Conservation (phyloP, 2,888 invertebrate genomes). For the Strigamia maritima region DNA sequence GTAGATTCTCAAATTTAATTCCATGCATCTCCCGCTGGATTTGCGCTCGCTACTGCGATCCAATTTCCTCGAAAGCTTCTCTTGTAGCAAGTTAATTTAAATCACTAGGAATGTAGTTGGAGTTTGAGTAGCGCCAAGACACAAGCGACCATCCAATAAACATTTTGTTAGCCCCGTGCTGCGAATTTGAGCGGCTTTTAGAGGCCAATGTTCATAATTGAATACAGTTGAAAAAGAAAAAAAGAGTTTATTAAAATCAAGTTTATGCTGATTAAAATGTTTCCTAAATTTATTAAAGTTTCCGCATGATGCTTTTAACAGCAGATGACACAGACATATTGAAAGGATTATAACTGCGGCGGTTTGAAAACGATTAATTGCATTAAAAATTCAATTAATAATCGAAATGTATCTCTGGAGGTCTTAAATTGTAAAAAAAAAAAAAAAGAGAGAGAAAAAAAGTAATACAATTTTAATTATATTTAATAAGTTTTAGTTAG, state of each 20-base stretch:
- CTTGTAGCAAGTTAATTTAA: not conserved
- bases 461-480: no score
- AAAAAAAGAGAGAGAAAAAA: no score
- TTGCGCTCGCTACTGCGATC: not conserved
- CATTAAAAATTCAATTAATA: no score
- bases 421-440: no score
- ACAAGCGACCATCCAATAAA: not conserved
- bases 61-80: not conserved
- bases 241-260: not conserved
- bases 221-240: not conserved
- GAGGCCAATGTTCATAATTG: not conserved
- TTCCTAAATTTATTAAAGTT: not conserved
- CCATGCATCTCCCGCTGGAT: not conserved
- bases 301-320: not conserved
- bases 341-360: no score
- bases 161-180: not conserved
- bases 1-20: not conserved
- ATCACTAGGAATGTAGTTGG: not conserved
- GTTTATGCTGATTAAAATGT: not conserved
- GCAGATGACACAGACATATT: not conserved
- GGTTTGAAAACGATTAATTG: no score
- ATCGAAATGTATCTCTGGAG: no score
- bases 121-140: not conserved
- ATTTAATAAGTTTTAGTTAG: no score
- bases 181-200: not conserved